Conservation (phyloP, 1,140 invertebrate genomes). For the Liolophura sinensis region DNA sequence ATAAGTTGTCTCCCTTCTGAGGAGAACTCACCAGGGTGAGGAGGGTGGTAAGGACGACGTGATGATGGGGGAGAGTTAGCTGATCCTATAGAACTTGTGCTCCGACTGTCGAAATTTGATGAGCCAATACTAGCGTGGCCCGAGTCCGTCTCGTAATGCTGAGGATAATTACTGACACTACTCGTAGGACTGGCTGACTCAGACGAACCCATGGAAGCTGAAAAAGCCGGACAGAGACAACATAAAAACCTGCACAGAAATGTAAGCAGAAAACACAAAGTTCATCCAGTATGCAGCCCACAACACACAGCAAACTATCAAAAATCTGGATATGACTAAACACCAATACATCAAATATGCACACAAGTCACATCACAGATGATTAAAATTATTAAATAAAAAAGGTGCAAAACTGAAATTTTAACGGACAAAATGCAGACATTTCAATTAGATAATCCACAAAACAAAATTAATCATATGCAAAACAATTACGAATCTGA, state of each 20-base stretch:
- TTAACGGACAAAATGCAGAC: no score
- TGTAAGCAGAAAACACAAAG: constrained; percentile 42
- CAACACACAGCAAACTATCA: not conserved
- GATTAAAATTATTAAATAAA: no score
- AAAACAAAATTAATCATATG: no score
- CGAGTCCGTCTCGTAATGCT: constrained; percentile 66
- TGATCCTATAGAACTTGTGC: constrained; percentile 66
- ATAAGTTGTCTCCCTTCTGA: no score
- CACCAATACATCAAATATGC: no score
- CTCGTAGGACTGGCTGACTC: constrained; percentile 57
- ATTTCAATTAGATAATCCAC: no score
- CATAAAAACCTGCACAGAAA: not conserved
- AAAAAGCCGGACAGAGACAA: constrained; percentile 6
- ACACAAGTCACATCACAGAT: no score
- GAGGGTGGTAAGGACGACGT: constrained; percentile 19
- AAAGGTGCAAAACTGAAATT: no score
- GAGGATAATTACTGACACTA: constrained; percentile 27
- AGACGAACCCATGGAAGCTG: constrained; percentile 80
- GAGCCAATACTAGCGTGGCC: constrained; percentile 67
- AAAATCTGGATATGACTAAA: no score
- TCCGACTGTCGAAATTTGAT: constrained; percentile 74
- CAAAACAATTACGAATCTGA: no score
- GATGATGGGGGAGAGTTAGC: constrained; percentile 39
- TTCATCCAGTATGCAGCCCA: constrained; percentile 8
- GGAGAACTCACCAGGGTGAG: constrained; percentile 27